Conservation (phyloP, 2,113 vertebrate species). For the mouse (Mus musculus) region GRCm39 chr10:111296501-111297000, state of each 20-base stretch:
- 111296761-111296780: background rate
- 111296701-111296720: background rate
- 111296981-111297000: background rate
- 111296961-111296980: slow-evolving; percentile 46
- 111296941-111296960: background rate
- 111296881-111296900: too few relatives aligned
- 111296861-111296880: background rate
- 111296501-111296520: background rate
- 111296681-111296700: background rate
- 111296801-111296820: background rate
- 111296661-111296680: background rate
- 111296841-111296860: background rate
- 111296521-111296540: slow-evolving; percentile 20
- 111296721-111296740: background rate
- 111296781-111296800: too few relatives aligned
- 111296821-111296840: background rate
- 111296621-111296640: background rate
- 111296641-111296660: background rate
- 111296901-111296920: background rate
- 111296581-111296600: background rate
- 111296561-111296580: slow-evolving; percentile 5
- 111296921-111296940: too few relatives aligned
- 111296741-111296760: too few relatives aligned
- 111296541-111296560: slow-evolving; percentile 27
- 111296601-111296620: background rate